Percentiles rank a stretch among this genome's conserved stretches.
Evolutionary conservation across 2,888 invertebrate species (phyloP).

Genomic region (Zaprionus obscuricornis): DNA sequence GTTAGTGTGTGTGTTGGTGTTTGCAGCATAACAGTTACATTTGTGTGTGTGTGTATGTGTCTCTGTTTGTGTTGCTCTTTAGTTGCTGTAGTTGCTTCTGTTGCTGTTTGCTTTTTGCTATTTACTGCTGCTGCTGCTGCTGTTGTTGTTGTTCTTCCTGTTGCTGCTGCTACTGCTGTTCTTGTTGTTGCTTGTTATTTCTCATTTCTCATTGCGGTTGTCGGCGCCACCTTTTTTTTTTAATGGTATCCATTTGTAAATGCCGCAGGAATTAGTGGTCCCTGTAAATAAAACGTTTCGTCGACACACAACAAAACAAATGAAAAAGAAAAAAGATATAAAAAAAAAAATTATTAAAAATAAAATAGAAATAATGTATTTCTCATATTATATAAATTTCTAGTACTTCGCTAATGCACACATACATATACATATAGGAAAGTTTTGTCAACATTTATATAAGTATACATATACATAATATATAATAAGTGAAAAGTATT

Average conservation of each 20-base stretch:
- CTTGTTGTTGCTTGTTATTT: slow-evolving; percentile 44
- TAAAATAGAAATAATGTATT: slow-evolving; percentile 57
- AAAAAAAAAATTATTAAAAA: slow-evolving; percentile 72
- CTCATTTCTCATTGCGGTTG: slow-evolving; percentile 76
- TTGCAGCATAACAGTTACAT: slow-evolving; percentile 59
- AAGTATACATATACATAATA: slow-evolving; percentile 27
- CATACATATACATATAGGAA: slow-evolving; percentile 39
- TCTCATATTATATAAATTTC: no score
- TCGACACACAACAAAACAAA: slow-evolving; percentile 62
- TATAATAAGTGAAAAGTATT: slow-evolving; percentile 48
- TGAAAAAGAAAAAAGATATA: no score
- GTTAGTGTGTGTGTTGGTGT: slow-evolving; percentile 46
- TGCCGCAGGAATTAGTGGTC: slow-evolving; percentile 98
- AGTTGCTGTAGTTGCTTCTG: slow-evolving; percentile 42
- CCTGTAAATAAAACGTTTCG: slow-evolving; percentile 86
- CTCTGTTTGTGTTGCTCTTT: slow-evolving; percentile 32
- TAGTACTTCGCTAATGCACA: slow-evolving; percentile 62
- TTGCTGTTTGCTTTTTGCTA: no score
- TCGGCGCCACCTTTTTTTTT: slow-evolving; percentile 81
- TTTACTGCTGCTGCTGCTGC: no score
- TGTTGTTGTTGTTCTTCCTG: slow-evolving; percentile 41
- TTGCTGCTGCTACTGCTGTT: slow-evolving; percentile 35
- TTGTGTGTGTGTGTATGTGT: slow-evolving; percentile 47
- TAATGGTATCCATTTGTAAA: slow-evolving; percentile 99
- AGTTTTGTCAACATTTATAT: slow-evolving; percentile 46